A percentile compares a stretch with the other conserved stretches of the same genome.
phyloP scores from a whole-genome alignment of 2,113 vertebrate species.

The Pollachius pollachius region DNA sequence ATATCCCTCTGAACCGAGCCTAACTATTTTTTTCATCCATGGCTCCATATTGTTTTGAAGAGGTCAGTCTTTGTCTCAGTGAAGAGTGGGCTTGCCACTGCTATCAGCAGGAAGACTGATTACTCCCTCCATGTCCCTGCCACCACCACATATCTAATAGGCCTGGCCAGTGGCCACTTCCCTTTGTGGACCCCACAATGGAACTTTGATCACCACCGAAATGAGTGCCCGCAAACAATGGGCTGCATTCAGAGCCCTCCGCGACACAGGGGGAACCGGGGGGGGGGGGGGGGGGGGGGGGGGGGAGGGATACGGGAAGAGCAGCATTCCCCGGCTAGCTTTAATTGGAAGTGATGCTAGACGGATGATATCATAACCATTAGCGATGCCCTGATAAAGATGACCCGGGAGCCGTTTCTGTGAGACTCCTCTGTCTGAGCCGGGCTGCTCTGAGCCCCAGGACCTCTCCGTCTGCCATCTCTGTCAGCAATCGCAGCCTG shows the following conservation, averaged over 20 bases:
- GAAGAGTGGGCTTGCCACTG: slow-evolving; percentile 53
- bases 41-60: slow-evolving; percentile 49
- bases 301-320: slow-evolving; percentile 29
- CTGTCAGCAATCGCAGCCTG: slow-evolving; percentile 57
- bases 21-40: slow-evolving; percentile 31
- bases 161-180: slow-evolving; percentile 58
- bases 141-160: slow-evolving; percentile 65
- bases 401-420: slow-evolving; percentile 57
- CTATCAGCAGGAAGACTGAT: slow-evolving; percentile 70
- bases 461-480: slow-evolving; percentile 50
- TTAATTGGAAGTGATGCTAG: slow-evolving; percentile 73
- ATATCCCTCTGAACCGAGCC: slow-evolving; percentile 42
- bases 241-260: slow-evolving; percentile 50
- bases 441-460: slow-evolving; percentile 45
- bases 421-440: slow-evolving; percentile 61
- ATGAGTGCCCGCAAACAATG: slow-evolving; percentile 65
- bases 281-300: slow-evolving; percentile 36
- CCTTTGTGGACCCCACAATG: slow-evolving; percentile 65
- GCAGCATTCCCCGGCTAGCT: slow-evolving; percentile 54
- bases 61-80: slow-evolving; percentile 52
- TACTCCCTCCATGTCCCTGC: slow-evolving; percentile 57
- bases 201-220: slow-evolving; percentile 67
- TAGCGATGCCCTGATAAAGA: slow-evolving; percentile 71
- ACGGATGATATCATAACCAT: slow-evolving; percentile 75
- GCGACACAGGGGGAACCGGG: slow-evolving; percentile 29